These are phyloP conservation scores for Calephelis virginiensis DNA, from an alignment of 1,140 invertebrate genomes.

Conservation along the genomic window DNA sequence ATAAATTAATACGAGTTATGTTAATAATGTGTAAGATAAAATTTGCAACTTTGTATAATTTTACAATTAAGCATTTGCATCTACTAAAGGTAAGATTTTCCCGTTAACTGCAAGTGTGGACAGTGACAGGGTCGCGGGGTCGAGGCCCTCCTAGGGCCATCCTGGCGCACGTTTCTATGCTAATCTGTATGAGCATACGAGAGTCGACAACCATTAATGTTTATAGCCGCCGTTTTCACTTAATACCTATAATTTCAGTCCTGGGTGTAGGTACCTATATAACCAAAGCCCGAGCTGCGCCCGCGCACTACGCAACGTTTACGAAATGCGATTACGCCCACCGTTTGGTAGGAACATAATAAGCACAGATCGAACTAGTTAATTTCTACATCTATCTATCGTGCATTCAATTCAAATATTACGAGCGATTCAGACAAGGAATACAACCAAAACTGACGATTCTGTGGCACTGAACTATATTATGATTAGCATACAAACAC, in stretches of 20 bases:
- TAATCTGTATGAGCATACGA: slow-evolving; percentile 66
- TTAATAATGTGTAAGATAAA: slow-evolving; percentile 12
- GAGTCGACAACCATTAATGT: slow-evolving; percentile 68
- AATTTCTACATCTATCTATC: slow-evolving; percentile 72
- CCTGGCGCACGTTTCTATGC: slow-evolving; percentile 70
- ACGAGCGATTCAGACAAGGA: slow-evolving; percentile 74
- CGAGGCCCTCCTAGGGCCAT: slow-evolving; percentile 58
- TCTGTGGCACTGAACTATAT: slow-evolving; percentile 59
- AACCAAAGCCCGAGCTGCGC: slow-evolving; percentile 32
- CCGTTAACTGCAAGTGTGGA: slow-evolving; percentile 65
- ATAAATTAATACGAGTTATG: slow-evolving; percentile 13
- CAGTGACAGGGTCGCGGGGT: slow-evolving; percentile 69
- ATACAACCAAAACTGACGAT: slow-evolving; percentile 69
- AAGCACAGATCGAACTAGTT: slow-evolving; percentile 61
- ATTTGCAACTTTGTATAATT: slow-evolving; percentile 22
- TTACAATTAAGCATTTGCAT: slow-evolving; percentile 21
- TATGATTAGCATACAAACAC: slow-evolving; percentile 75
- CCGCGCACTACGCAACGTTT: slow-evolving; percentile 59
- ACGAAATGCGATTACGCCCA: slow-evolving; percentile 64
- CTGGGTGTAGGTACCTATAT: slow-evolving; percentile 27
- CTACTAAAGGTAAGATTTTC: slow-evolving; percentile 36
- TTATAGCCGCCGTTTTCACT: slow-evolving; percentile 61
- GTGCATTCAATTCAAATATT: slow-evolving; percentile 77
- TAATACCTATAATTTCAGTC: slow-evolving; percentile 52
- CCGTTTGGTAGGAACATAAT: slow-evolving; percentile 49